Evolutionary conservation across 2,888 invertebrate species (phyloP), one percentile per base, ranked within the genome.

Genomic region (Odontothrips loti): DNA sequence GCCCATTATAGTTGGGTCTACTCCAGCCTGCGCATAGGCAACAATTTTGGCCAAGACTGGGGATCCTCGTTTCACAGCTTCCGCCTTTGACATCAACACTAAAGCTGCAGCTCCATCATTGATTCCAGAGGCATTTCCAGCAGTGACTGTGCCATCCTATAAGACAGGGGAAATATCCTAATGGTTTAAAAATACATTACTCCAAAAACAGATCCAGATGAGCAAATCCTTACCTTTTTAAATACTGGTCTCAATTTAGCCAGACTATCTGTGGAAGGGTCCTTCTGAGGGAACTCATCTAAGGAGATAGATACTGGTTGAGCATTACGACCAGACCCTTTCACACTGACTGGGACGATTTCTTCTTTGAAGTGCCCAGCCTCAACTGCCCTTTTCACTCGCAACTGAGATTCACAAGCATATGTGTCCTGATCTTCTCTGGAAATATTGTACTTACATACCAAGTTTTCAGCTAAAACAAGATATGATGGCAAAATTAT

Each of bases 91-190:
- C 88, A 93, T 92, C 58, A 98, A 85, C 27, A 97, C 88, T 1
- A 97, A 88, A 1, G 94, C 96, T 6, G 96, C 96, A 3, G 97
- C 97, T 0, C 97, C 97, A 87, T 98, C 98, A 86, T 95, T 95
- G 58, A 95, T 89, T 47, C 94, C 94, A 12, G 95, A 95, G 1
- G 95, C 90, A 89, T 94, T 94, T 79, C 93, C 94, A 51, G 95
- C 90, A 6, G 95, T 95, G 20, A 95, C 93, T 0, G 93, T 92
- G 8, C 92, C 93, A 82, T 88, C 88, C 89, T 91, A 84, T 80
- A 86, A 84, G 63, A 63, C 2, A 3, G n/a, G 58, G 17, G 47
- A n/a, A 23, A 47, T 34, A 80, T 81, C 48, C 81, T 47, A 29
- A 58, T 75, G 48, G 20, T n/a, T 51, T 79, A n/a, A 79, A 43